phyloP scores from a whole-genome alignment of 2,888 invertebrate genomes.

The Thereva unica region DNA sequence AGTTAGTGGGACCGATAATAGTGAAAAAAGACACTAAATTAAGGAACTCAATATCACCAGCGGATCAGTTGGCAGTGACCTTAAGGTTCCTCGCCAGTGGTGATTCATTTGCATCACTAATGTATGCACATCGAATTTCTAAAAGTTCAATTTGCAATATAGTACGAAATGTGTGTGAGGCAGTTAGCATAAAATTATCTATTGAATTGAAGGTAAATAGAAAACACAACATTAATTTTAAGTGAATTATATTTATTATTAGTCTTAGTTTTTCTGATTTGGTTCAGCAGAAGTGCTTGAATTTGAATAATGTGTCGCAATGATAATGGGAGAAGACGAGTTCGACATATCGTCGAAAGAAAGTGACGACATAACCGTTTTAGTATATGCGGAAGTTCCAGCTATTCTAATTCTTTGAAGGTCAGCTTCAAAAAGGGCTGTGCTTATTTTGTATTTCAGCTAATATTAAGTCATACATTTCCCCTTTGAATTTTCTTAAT shows the following conservation, averaged over 20 bases:
- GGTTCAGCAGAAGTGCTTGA: conserved; percentile 1
- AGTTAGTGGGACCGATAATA: too few species aligned
- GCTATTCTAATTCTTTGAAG: conserved; percentile 1
- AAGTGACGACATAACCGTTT: background rate
- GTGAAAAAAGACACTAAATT: too few species aligned
- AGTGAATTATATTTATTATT: conserved; percentile 3
- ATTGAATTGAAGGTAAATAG: conserved; percentile 3
- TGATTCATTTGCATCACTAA: conserved; percentile 8
- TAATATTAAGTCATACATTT: too few species aligned
- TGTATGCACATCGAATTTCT: conserved; percentile 1
- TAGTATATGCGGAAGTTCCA: background rate
- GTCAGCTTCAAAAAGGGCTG: too few species aligned
- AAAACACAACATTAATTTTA: background rate
- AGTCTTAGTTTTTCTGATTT: too few species aligned
- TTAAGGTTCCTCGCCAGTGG: conserved; percentile 1
- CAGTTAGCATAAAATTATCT: background rate
- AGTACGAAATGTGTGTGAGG: conserved; percentile 11
- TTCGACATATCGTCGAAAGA: conserved; percentile 3
- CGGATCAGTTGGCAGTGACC: conserved; percentile 5
- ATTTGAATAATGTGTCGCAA: conserved; percentile 7
- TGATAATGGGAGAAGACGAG: background rate
- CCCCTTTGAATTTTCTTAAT: too few species aligned
- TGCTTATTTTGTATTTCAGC: too few species aligned
- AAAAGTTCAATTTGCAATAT: conserved; percentile 10
- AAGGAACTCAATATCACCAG: conserved; percentile 11